phyloP scores from a whole-genome alignment of 2,888 invertebrate species.

The Sericinus montela region DNA sequence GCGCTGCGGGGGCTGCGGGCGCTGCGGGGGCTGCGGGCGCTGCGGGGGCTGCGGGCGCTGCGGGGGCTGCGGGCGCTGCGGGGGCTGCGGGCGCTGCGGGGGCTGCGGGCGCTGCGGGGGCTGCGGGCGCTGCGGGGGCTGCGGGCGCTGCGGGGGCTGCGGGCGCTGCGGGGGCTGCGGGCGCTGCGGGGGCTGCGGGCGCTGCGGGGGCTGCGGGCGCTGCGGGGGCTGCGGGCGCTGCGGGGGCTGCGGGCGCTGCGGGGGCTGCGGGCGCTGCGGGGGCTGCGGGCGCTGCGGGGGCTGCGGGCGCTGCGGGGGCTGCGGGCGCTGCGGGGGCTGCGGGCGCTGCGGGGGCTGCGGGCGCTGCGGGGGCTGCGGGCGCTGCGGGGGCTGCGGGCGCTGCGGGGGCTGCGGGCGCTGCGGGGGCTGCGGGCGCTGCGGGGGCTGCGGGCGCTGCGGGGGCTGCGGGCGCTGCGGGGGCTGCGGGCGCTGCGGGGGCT shows the following conservation, averaged over 20 bases:
- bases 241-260: no score
- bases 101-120: conserved; percentile 86
- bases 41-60: conserved; percentile 74
- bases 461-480: conserved; percentile 86
- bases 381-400: conserved; percentile 84
- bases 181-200: not conserved
- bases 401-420: conserved; percentile 92
- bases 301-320: conserved; percentile 27
- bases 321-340: conserved; percentile 70
- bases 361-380: no score
- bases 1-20: conserved; percentile 43
- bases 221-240: conserved; percentile 85
- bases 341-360: conserved; percentile 85
- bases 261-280: conserved; percentile 86
- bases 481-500: no score
- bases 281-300: conserved; percentile 91
- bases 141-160: conserved; percentile 87
- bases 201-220: conserved; percentile 82
- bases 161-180: conserved; percentile 84
- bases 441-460: conserved; percentile 22
- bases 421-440: conserved; percentile 70
- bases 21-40: conserved; percentile 92
- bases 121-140: no score
- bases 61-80: conserved; percentile 14
- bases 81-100: conserved; percentile 85